Conservation (phyloP, 2,797 vertebrate species). For the Chelon labrosus region DNA sequence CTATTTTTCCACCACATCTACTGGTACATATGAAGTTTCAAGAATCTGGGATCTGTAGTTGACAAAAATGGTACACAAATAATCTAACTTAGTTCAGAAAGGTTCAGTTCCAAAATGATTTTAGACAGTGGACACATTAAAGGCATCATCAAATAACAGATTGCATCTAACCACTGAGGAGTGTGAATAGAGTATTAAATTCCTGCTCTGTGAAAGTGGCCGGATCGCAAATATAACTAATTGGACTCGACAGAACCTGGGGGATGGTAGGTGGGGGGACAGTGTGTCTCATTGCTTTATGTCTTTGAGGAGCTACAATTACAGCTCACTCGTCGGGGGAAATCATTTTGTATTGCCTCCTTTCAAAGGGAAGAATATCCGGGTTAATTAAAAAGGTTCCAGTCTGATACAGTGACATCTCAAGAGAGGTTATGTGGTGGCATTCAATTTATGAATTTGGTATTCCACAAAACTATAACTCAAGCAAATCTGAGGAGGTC, state of each 20-base stretch:
- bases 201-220: slow-evolving; percentile 2
- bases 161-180: slow-evolving; percentile 18
- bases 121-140: background rate
- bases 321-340: slow-evolving; percentile 11
- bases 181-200: background rate
- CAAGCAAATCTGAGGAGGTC: slow-evolving; percentile 2
- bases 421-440: slow-evolving; percentile 29
- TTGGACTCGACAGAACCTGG: slow-evolving; percentile 15
- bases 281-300: background rate
- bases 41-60: too few relatives aligned
- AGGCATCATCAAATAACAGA: slow-evolving; percentile 14
- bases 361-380: slow-evolving; percentile 17
- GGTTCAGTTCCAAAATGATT: too few relatives aligned
- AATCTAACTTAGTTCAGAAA: too few relatives aligned
- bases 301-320: slow-evolving; percentile 27
- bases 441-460: slow-evolving; percentile 29
- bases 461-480: slow-evolving; percentile 28
- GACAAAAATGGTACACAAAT: too few relatives aligned
- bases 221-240: slow-evolving; percentile 32
- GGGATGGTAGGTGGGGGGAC: background rate
- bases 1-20: too few relatives aligned
- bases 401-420: slow-evolving; percentile 26
- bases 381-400: slow-evolving; percentile 51
- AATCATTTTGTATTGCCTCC: slow-evolving; percentile 35
- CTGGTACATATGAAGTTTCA: too few relatives aligned